These are phyloP conservation scores for Ornithoptera priamus DNA, from an alignment of 2,888 invertebrate species.

Conservation along the genomic window DNA sequence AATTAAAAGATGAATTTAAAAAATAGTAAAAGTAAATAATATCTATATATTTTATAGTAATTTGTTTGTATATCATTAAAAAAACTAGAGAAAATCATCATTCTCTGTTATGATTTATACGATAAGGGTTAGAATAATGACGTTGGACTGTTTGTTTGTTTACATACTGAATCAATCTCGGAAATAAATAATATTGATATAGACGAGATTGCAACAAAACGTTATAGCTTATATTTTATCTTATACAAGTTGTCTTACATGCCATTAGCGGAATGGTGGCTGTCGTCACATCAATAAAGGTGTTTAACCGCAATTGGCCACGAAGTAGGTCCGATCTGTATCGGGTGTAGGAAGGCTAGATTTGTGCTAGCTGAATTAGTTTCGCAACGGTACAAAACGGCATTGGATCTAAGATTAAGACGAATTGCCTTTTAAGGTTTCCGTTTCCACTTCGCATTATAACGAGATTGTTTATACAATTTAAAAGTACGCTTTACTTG, in stretches of 20 bases:
- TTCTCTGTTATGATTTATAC: too few species aligned
- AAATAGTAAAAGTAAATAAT: too few species aligned
- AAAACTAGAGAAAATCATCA: too few species aligned
- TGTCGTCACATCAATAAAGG: slow-evolving; percentile 42
- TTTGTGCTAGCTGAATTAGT: slow-evolving; percentile 33
- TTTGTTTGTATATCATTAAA: too few species aligned
- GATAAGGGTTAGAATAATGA: too few species aligned
- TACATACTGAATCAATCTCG: too few species aligned
- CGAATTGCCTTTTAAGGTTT: slow-evolving; percentile 18
- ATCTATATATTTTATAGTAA: too few species aligned
- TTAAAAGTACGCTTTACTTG: too few species aligned
- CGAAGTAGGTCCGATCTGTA: slow-evolving; percentile 11
- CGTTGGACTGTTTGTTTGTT: too few species aligned
- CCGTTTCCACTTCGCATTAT: slow-evolving; percentile 4
- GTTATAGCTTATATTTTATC: slow-evolving; percentile 29
- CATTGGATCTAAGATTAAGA: slow-evolving; percentile 23
- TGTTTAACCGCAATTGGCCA: slow-evolving; percentile 34
- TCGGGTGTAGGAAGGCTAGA: slow-evolving; percentile 34
- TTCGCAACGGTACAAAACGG: slow-evolving; percentile 29
- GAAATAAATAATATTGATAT: too few species aligned
- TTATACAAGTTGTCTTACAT: slow-evolving; percentile 34
- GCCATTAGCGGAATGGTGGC: slow-evolving; percentile 37
- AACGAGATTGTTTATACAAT: too few species aligned
- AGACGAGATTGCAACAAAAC: background rate
- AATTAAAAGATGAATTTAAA: too few species aligned